phyloP scores from a whole-genome alignment of 2,888 invertebrate genomes.

The Catocala nupta region DNA sequence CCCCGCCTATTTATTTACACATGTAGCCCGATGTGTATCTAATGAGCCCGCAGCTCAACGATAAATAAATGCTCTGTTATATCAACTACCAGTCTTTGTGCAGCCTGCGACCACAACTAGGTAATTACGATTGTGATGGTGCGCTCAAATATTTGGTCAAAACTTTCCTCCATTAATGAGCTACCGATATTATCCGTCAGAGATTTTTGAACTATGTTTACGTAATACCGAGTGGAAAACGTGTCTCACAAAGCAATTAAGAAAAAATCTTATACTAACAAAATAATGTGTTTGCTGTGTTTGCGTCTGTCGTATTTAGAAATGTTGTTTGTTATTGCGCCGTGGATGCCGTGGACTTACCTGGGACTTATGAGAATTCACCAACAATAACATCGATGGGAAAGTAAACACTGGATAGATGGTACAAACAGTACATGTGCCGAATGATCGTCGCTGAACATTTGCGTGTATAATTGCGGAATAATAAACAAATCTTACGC shows the following conservation, averaged over 20 bases:
- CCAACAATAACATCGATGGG: constrained; percentile 77
- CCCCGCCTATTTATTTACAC: constrained; percentile 79
- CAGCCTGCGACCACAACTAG: constrained; percentile 62
- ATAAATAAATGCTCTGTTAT: constrained; percentile 77
- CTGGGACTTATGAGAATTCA: constrained; percentile 75
- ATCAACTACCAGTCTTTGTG: constrained; percentile 84
- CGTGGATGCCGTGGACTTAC: constrained; percentile 66
- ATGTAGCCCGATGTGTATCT: constrained; percentile 81
- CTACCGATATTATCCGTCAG: constrained; percentile 78
- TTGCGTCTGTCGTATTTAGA: constrained; percentile 69
- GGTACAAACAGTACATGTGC: constrained; percentile 8
- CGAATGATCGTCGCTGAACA: constrained; percentile 35
- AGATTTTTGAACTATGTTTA: constrained; percentile 75
- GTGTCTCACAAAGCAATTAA: constrained; percentile 71
- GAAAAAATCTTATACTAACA: constrained; percentile 65
- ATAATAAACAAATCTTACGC: constrained; percentile 17
- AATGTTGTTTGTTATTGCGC: constrained; percentile 75
- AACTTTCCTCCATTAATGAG: constrained; percentile 85
- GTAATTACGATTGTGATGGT: constrained; percentile 79
- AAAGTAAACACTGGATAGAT: constrained; percentile 69
- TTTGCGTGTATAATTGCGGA: constrained; percentile 55
- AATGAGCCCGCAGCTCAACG: constrained; percentile 75
- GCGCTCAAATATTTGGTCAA: constrained; percentile 82
- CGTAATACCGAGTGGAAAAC: constrained; percentile 71
- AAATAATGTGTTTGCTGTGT: constrained; percentile 71